phyloP scores from a whole-genome alignment of 2,113 vertebrate species.

The Saguinus midas region DNA sequence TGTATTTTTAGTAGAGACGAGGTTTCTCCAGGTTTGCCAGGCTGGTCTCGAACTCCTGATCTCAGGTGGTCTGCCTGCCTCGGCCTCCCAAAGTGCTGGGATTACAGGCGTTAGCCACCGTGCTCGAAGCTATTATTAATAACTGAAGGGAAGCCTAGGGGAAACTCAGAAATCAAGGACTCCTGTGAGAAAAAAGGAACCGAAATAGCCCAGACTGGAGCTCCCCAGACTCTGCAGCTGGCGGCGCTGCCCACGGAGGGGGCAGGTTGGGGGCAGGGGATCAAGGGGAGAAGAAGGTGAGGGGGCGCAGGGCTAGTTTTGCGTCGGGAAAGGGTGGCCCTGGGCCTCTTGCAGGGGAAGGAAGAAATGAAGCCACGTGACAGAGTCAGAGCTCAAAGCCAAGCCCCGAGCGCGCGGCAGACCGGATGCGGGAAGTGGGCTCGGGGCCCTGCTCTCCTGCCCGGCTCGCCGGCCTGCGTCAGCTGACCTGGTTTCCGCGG shows the following conservation, averaged over 20 bases:
- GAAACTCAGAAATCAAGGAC: slow-evolving; percentile 34
- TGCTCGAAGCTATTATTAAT: neutral
- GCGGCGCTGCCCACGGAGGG: neutral
- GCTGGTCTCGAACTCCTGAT: too few relatives aligned
- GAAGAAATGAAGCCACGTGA: neutral
- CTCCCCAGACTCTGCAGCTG: neutral
- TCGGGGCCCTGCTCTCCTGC: neutral
- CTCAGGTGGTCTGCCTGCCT: too few relatives aligned
- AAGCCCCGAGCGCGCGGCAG: neutral
- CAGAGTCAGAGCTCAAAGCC: neutral
- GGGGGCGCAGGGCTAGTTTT: neutral
- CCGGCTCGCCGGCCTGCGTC: neutral
- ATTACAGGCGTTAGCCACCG: too few relatives aligned
- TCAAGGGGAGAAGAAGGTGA: too few relatives aligned
- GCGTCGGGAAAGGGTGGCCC: neutral
- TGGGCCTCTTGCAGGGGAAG: neutral
- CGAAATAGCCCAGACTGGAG: neutral
- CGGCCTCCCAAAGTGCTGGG: too few relatives aligned
- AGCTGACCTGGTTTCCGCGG: too few relatives aligned
- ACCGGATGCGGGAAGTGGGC: neutral
- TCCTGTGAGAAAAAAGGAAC: slow-evolving; percentile 31
- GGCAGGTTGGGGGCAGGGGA: neutral
- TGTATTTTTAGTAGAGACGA: too few relatives aligned
- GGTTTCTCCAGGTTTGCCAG: too few relatives aligned
- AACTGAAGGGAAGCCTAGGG: neutral